phyloP scores from a whole-genome alignment of 2,797 vertebrate species.

The Mastacembelus armatus region DNA sequence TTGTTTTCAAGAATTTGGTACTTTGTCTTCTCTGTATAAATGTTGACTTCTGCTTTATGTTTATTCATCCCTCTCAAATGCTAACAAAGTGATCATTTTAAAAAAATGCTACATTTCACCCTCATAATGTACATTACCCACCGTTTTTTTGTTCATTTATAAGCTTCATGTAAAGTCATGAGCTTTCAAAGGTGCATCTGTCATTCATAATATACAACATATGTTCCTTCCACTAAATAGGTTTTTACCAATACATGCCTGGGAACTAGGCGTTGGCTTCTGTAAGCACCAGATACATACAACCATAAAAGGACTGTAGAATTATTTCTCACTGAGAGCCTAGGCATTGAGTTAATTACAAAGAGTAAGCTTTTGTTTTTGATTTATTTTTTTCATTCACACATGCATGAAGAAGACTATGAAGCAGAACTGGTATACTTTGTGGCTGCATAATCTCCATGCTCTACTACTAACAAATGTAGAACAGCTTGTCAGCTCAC shows the following conservation, averaged over 20 bases:
- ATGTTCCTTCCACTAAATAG: not conserved
- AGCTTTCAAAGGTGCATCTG: not conserved
- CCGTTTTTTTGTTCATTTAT: not conserved
- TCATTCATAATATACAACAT: not conserved
- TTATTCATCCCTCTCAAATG: no score
- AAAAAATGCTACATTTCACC: no score
- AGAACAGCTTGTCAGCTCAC: constrained; percentile 32
- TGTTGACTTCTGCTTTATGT: no score
- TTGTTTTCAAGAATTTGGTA: no score
- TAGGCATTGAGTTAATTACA: constrained; percentile 14
- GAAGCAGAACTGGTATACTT: constrained; percentile 13
- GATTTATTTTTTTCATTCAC: not conserved
- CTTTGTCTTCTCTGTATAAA: no score
- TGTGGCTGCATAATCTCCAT: not conserved
- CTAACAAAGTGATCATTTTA: no score
- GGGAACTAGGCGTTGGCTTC: constrained; percentile 11
- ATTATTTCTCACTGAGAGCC: not conserved
- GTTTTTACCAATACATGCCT: not conserved
- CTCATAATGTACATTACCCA: not conserved
- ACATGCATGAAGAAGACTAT: not conserved
- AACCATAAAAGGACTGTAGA: not conserved
- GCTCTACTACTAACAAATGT: constrained; percentile 8
- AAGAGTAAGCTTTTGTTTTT: not conserved
- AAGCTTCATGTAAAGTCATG: not conserved
- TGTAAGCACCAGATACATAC: constrained; percentile 7